Evolutionary conservation across 2,113 vertebrate genomes (phyloP).

Genomic region (Tautogolabrus adspersus): DNA sequence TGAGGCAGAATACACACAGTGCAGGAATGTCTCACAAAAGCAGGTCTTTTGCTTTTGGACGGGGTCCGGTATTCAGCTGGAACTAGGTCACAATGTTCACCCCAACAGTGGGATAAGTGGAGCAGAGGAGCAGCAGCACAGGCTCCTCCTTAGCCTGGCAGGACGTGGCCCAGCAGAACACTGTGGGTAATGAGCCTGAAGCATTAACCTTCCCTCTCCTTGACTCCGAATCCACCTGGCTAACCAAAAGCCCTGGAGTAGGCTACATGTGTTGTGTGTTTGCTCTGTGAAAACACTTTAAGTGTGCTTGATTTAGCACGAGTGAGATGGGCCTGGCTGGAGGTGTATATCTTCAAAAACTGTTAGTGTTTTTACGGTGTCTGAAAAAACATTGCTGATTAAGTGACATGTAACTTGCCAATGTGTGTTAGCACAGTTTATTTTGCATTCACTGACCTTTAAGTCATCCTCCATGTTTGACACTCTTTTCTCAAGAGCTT

Average conservation of each 20-base stretch:
- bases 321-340: slow-evolving; percentile 16
- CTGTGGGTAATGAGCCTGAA: slow-evolving; percentile 72
- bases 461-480: slow-evolving; percentile 97
- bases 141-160: slow-evolving; percentile 67
- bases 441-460: slow-evolving; percentile 85
- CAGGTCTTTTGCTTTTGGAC: slow-evolving; percentile 68
- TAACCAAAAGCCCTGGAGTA: slow-evolving; percentile 32
- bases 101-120: slow-evolving; percentile 73
- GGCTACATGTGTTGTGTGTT: slow-evolving; percentile 16
- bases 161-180: slow-evolving; percentile 68
- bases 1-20: slow-evolving; percentile 62
- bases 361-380: slow-evolving; percentile 24
- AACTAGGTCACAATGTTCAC: slow-evolving; percentile 81
- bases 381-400: not conserved
- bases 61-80: slow-evolving; percentile 71
- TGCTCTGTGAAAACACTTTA: slow-evolving; percentile 50
- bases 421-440: not conserved
- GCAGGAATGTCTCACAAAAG: slow-evolving; percentile 79
- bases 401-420: slow-evolving; percentile 22
- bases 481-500: slow-evolving; percentile 93
- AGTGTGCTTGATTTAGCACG: slow-evolving; percentile 51
- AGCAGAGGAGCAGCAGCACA: slow-evolving; percentile 65
- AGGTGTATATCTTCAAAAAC: slow-evolving; percentile 21
- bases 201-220: slow-evolving; percentile 75
- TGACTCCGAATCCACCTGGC: slow-evolving; percentile 68